These are phyloP conservation scores for Rutilus rutilus DNA, from an alignment of 2,113 vertebrate species.

Conservation along the genomic window DNA sequence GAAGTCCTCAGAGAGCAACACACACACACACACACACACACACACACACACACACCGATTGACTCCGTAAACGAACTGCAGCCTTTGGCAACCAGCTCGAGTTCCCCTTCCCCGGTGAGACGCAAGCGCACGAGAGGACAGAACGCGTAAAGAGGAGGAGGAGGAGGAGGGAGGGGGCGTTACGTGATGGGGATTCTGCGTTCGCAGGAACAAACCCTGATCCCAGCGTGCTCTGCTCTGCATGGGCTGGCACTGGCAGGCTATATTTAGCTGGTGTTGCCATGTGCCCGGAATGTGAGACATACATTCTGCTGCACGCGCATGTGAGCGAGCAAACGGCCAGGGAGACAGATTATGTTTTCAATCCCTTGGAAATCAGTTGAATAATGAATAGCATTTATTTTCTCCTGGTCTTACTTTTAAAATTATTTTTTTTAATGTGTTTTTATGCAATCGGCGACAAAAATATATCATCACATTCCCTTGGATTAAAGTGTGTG, in stretches of 20 bases:
- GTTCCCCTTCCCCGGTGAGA: conserved; percentile 30
- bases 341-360: too few relatives aligned
- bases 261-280: conserved; percentile 81
- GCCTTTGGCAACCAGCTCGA: conserved; percentile 12
- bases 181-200: conserved; percentile 46
- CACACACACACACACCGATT: not conserved
- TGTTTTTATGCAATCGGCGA: too few relatives aligned
- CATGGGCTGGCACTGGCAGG: conserved; percentile 60
- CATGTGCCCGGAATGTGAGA: conserved; percentile 73
- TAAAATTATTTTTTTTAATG: too few relatives aligned
- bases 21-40: not conserved
- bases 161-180: conserved; percentile 10
- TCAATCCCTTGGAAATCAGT: too few relatives aligned
- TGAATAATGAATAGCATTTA: too few relatives aligned
- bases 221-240: conserved; percentile 64
- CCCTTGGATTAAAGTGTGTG: too few relatives aligned
- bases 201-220: conserved; percentile 60
- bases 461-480: too few relatives aligned
- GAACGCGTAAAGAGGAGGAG: not conserved
- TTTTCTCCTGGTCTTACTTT: too few relatives aligned
- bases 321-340: conserved; percentile 33
- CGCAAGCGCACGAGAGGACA: not conserved
- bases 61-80: conserved; percentile 16
- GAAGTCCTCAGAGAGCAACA: not conserved
- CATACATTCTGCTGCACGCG: conserved; percentile 29